Percentiles rank a stretch among this genome's conserved stretches.
Evolutionary conservation across 2,888 invertebrate genomes (phyloP).

Genomic region (Isoperla grammatica): DNA sequence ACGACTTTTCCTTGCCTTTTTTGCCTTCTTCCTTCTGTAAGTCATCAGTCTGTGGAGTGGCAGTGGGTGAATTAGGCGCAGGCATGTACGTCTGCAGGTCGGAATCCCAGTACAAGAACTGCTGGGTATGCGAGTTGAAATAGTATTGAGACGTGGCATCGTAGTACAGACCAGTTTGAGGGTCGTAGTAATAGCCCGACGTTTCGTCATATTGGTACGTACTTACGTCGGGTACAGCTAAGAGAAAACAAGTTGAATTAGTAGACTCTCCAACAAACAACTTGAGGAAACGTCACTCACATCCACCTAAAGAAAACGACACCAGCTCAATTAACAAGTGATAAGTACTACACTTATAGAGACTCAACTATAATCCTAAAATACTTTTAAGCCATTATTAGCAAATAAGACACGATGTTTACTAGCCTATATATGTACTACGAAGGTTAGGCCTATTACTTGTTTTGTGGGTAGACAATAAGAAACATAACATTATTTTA

Average conservation of each 20-base stretch:
- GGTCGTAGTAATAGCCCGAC: constrained; percentile 95
- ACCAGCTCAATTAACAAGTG: no score
- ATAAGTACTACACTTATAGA: no score
- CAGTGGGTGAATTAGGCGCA: constrained; percentile 43
- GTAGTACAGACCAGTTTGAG: constrained; percentile 88
- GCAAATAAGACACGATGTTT: no score
- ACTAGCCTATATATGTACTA: no score
- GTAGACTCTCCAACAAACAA: no score
- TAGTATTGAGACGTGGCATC: constrained; percentile 95
- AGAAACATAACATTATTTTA: no score
- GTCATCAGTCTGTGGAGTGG: constrained; percentile 24
- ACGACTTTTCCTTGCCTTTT: constrained; percentile 62
- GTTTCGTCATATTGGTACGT: constrained; percentile 91
- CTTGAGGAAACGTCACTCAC: no score
- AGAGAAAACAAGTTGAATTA: constrained; percentile 28
- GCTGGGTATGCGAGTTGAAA: constrained; percentile 84
- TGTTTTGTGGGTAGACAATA: no score
- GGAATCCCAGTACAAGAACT: constrained; percentile 94
- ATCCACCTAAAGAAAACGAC: no score
- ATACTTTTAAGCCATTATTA: no score
- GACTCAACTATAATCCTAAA: no score
- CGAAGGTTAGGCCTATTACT: no score
- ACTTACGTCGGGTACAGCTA: constrained; percentile 77
- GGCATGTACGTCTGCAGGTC: constrained; percentile 58
- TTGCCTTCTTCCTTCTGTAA: constrained; percentile 53